These are phyloP conservation scores for Recurvirostra avosetta DNA, from an alignment of 2,113 vertebrate species.

Conservation along the genomic window DNA sequence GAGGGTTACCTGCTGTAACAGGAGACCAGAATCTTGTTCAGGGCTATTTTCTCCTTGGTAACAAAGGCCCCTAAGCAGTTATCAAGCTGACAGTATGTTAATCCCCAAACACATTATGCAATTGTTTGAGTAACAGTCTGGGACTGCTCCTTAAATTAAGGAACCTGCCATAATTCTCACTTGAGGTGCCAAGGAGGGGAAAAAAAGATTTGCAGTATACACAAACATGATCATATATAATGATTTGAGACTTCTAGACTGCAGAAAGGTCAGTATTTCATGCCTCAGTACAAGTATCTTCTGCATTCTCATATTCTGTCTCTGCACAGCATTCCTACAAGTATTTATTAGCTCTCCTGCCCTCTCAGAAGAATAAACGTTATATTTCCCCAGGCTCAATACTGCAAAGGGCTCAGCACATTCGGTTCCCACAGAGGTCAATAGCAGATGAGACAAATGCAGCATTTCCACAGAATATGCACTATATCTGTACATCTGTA, in stretches of 20 bases:
- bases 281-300: not conserved
- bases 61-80: not conserved
- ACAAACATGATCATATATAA: not conserved
- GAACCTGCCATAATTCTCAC: not conserved
- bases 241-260: not conserved
- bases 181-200: not conserved
- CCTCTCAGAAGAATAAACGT: not conserved
- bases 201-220: not conserved
- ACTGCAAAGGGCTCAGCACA: not conserved
- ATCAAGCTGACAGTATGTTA: not conserved
- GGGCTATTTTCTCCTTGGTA: not conserved
- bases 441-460: not conserved
- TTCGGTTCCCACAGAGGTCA: not conserved
- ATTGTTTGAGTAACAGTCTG: not conserved
- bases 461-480: not conserved
- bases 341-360: not conserved
- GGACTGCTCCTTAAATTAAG: not conserved
- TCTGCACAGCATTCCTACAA: not conserved
- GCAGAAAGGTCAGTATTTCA: not conserved
- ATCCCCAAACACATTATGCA: not conserved
- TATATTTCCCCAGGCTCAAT: accelerated
- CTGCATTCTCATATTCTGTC: not conserved
- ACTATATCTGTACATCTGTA: accelerated
- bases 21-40: not conserved
- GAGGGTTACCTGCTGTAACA: accelerated